Evolutionary conservation across 2,888 invertebrate species (phyloP).

Genomic region (Pasiphila rectangulata): DNA sequence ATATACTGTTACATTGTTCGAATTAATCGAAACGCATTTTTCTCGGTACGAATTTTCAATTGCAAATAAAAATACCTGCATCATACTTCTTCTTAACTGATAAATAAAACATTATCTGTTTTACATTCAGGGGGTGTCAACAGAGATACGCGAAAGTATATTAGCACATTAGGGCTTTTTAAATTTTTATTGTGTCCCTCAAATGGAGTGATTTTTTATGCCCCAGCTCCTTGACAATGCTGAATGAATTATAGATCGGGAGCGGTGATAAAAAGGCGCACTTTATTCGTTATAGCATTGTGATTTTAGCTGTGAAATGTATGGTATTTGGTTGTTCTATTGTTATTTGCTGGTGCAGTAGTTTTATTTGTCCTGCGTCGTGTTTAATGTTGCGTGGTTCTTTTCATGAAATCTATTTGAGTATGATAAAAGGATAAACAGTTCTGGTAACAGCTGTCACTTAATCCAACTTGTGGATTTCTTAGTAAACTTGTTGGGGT

Average conservation of each 20-base stretch:
- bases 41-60: conserved; percentile 34
- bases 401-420: conserved; percentile 15
- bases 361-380: conserved; percentile 10
- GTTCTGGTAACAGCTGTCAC: conserved; percentile 16
- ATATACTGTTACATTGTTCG: not conserved
- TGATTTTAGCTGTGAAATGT: conserved; percentile 39
- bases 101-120: conserved; percentile 40
- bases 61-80: conserved; percentile 28
- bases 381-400: conserved; percentile 23
- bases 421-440: conserved; percentile 11
- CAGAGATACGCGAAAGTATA: conserved; percentile 36
- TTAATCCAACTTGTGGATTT: conserved; percentile 5
- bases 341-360: not conserved
- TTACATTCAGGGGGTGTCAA: conserved; percentile 41
- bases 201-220: conserved; percentile 51
- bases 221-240: conserved; percentile 30
- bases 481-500: not conserved
- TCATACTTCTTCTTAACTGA: conserved; percentile 25
- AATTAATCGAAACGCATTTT: conserved; percentile 9
- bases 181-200: conserved; percentile 46
- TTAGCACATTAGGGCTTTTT: conserved; percentile 41
- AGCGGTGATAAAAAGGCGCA: conserved; percentile 33
- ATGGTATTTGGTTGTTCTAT: conserved; percentile 7
- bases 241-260: conserved; percentile 42
- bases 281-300: conserved; percentile 38